Percentiles rank a stretch among this genome's conserved stretches.
Evolutionary conservation across 2,888 invertebrate species (phyloP).

Genomic region (Agrochola litura): DNA sequence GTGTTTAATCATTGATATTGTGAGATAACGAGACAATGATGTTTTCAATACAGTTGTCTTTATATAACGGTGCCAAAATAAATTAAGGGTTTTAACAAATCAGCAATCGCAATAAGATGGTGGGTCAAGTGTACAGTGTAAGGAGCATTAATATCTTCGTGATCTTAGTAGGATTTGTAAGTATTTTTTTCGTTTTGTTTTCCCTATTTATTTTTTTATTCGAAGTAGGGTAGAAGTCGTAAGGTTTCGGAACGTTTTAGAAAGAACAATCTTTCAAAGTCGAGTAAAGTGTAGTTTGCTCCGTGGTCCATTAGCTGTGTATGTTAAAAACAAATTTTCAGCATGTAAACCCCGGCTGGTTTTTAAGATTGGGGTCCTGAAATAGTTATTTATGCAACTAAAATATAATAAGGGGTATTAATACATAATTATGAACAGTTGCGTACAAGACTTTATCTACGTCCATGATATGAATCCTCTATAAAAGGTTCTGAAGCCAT

Average conservation of each 20-base stretch:
- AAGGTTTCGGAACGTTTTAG: neutral
- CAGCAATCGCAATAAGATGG: conserved; percentile 45
- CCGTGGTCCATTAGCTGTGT: neutral
- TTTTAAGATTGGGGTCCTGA: neutral
- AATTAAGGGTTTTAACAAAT: conserved; percentile 66
- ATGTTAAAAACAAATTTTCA: neutral
- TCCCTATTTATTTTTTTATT: neutral
- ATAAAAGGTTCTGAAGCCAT: no score
- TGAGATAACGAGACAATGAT: conserved; percentile 65
- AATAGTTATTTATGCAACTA: no score
- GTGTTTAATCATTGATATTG: conserved; percentile 62
- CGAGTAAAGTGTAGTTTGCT: neutral
- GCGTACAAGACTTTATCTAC: no score
- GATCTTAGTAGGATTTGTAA: conserved; percentile 48
- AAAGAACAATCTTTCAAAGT: neutral
- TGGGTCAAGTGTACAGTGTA: conserved; percentile 20
- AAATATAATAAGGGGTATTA: no score
- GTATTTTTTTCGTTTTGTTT: conserved; percentile 9
- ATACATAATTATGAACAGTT: no score
- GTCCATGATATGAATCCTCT: no score
- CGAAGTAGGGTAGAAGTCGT: neutral
- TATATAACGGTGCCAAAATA: conserved; percentile 56
- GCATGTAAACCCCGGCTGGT: neutral
- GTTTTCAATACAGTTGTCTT: conserved; percentile 67
- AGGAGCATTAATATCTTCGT: conserved; percentile 22